phyloP scores from a whole-genome alignment of 2,113 vertebrate species.

The Oxygymnocypris stewartii region DNA sequence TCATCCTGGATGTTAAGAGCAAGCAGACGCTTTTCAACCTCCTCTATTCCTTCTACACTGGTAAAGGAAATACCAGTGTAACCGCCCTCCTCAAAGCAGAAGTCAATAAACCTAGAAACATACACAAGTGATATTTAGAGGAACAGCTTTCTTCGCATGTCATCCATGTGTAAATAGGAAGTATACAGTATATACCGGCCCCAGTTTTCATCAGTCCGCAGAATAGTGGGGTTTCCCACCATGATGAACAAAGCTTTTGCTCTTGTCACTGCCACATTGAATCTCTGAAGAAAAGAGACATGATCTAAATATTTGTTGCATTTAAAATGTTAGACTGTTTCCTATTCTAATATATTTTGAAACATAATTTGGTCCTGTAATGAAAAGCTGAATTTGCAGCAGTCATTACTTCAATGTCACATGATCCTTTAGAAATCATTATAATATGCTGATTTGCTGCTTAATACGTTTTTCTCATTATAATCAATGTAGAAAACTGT shows the following conservation, averaged over 20 bases:
- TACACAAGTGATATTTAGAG: not conserved
- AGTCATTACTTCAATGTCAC: no score
- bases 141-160: not conserved
- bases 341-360: no score
- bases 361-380: no score
- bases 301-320: no score
- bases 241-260: conserved; percentile 90
- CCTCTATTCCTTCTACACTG: conserved; percentile 45
- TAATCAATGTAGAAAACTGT: no score
- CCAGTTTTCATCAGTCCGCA: conserved; percentile 82
- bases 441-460: no score
- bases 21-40: conserved; percentile 50
- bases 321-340: no score
- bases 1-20: conserved; percentile 59
- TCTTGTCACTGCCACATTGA: conserved; percentile 93
- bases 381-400: no score
- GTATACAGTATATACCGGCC: conserved; percentile 65
- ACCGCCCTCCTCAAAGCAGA: conserved; percentile 76
- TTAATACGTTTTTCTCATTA: no score
- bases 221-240: conserved; percentile 86
- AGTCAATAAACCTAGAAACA: conserved; percentile 79
- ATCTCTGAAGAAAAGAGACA: conserved; percentile 75
- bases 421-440: no score
- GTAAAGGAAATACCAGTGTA: conserved; percentile 69
- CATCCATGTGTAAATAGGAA: not conserved